Percentiles rank a stretch among this genome's conserved stretches.
Evolutionary conservation across 2,888 invertebrate species (phyloP).

Genomic region (Diaprepes abbreviatus): DNA sequence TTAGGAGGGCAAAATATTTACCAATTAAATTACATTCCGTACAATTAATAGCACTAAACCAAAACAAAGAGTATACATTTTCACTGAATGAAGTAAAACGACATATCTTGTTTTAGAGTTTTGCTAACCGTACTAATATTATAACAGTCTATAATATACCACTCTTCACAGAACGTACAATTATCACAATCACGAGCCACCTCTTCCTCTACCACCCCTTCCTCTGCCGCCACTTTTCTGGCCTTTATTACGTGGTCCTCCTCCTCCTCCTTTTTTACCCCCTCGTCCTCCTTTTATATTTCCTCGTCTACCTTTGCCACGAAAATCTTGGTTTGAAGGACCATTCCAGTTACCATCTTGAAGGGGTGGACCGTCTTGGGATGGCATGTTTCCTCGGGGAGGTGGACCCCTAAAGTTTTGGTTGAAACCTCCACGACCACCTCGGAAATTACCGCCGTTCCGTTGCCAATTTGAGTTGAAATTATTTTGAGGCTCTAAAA

Average conservation of each 20-base stretch:
- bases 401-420: constrained; percentile 31
- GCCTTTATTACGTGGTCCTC: constrained; percentile 23
- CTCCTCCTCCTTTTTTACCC: constrained; percentile 26
- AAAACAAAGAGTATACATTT: constrained; percentile 1
- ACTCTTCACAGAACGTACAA: neutral
- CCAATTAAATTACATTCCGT: neutral
- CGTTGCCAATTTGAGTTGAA: constrained; percentile 64
- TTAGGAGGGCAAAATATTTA: constrained; percentile 5
- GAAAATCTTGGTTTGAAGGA: constrained; percentile 19
- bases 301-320: constrained; percentile 30
- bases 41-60: neutral
- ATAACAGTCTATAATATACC: neutral
- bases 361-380: neutral
- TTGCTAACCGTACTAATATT: neutral
- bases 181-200: constrained; percentile 32
- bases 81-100: neutral
- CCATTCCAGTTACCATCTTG: constrained; percentile 40
- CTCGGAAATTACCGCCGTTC: constrained; percentile 59
- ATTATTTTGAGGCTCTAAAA: constrained; percentile 39
- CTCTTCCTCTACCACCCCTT: constrained; percentile 45
- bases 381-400: neutral
- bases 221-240: constrained; percentile 35
- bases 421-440: constrained; percentile 47
- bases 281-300: constrained; percentile 21
- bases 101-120: neutral